These are phyloP conservation scores for Thereva nobilitata DNA, from an alignment of 2,888 invertebrate species.

Conservation along the genomic window DNA sequence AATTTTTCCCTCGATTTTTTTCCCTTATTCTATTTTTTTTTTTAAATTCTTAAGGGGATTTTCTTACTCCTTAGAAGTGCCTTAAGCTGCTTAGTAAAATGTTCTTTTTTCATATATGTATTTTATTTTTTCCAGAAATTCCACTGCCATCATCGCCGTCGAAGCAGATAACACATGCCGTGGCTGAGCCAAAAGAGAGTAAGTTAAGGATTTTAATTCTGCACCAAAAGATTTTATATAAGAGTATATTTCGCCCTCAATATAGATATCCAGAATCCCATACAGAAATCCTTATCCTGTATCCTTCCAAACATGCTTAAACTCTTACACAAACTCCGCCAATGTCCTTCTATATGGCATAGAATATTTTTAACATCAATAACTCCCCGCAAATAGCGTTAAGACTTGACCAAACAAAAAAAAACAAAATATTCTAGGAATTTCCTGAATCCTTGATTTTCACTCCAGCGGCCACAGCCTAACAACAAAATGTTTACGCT, in stretches of 20 bases:
- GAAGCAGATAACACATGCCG: slow-evolving; percentile 66
- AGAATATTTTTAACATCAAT: too few relatives aligned
- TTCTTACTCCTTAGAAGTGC: slow-evolving; percentile 15
- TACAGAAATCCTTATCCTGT: slow-evolving; percentile 14
- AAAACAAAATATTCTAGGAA: slow-evolving; percentile 35
- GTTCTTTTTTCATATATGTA: slow-evolving; percentile 10
- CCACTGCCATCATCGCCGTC: slow-evolving; percentile 83
- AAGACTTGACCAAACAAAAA: slow-evolving; percentile 38
- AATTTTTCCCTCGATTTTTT: too few relatives aligned
- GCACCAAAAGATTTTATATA: slow-evolving; percentile 18
- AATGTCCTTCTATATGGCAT: too few relatives aligned
- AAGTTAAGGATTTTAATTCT: slow-evolving; percentile 47
- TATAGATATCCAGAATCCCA: slow-evolving; percentile 9
- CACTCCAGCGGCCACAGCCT: slow-evolving; percentile 17
- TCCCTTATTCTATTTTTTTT: neutral
- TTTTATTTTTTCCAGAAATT: slow-evolving; percentile 70
- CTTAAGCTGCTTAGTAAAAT: slow-evolving; percentile 18
- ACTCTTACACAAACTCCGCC: too few relatives aligned
- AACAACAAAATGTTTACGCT: slow-evolving; percentile 24
- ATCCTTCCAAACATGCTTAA: neutral
- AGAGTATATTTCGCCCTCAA: slow-evolving; percentile 8
- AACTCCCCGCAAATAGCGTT: neutral
- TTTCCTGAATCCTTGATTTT: slow-evolving; percentile 36
- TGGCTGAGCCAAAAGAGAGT: slow-evolving; percentile 58
- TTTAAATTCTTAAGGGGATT: slow-evolving; percentile 23